These are phyloP conservation scores for Apodemia hepburni DNA, from an alignment of 2,888 invertebrate genomes.

Conservation along the genomic window DNA sequence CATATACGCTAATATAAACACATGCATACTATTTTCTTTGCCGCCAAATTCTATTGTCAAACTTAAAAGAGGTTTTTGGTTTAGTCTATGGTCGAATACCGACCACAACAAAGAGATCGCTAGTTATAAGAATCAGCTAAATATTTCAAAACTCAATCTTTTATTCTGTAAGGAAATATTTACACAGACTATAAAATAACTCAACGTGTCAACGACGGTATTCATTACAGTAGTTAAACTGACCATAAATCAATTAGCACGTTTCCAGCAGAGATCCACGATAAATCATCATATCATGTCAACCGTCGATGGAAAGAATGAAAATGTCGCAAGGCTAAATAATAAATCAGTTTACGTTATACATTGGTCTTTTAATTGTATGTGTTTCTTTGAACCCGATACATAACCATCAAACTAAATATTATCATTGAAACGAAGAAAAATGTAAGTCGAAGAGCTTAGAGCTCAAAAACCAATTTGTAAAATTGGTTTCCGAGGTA, in stretches of 20 bases:
- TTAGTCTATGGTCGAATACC: no score
- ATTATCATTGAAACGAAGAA: not conserved
- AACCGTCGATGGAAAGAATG: not conserved
- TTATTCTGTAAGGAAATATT: constrained; percentile 2
- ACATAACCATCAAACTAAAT: no score
- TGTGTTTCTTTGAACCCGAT: constrained; percentile 2
- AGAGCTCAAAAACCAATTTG: no score
- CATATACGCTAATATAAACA: no score
- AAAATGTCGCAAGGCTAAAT: not conserved
- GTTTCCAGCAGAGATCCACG: not conserved
- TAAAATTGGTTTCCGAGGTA: no score
- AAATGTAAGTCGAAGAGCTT: constrained; percentile 1
- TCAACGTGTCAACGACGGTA: constrained; percentile 2
- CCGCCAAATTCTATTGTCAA: no score
- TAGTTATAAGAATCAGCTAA: not conserved
- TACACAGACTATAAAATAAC: constrained; percentile 4
- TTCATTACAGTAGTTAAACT: constrained; percentile 1
- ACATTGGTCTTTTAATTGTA: constrained; percentile 1
- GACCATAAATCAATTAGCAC: constrained; percentile 10
- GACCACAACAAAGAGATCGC: no score
- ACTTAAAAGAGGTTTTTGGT: no score
- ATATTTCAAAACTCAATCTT: not conserved
- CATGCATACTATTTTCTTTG: no score
- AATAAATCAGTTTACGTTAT: constrained; percentile 4
- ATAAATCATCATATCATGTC: constrained; percentile 2